phyloP scores from a whole-genome alignment of 2,113 vertebrate genomes.

The Perca schrenkii region DNA sequence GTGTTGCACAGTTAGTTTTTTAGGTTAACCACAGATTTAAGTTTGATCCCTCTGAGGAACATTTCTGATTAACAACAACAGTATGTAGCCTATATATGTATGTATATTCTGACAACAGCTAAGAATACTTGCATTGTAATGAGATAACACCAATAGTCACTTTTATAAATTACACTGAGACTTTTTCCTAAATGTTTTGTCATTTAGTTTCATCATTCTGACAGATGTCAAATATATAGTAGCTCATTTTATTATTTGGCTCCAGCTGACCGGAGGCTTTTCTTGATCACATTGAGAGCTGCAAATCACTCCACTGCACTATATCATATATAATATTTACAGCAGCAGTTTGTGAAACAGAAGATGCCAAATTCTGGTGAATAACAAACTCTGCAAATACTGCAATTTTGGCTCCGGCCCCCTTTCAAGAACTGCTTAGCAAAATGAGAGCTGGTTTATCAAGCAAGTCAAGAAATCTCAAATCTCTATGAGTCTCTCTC shows the following conservation, averaged over 20 bases:
- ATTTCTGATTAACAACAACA: conserved; percentile 65
- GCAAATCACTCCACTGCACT: conserved; percentile 28
- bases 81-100: neutral
- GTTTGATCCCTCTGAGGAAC: conserved; percentile 61
- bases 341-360: conserved; percentile 55
- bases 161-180: conserved; percentile 31
- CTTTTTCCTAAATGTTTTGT: conserved; percentile 19
- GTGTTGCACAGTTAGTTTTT: conserved; percentile 69
- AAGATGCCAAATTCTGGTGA: conserved; percentile 40
- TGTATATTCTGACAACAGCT: conserved; percentile 34
- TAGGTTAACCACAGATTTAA: conserved; percentile 68
- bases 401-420: conserved; percentile 35
- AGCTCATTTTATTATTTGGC: conserved; percentile 7
- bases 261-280: conserved; percentile 31
- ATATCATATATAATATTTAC: conserved; percentile 19
- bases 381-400: conserved; percentile 60
- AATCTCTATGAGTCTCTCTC: conserved; percentile 14
- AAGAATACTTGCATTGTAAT: conserved; percentile 53
- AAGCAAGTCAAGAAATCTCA: conserved; percentile 66
- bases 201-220: conserved; percentile 36
- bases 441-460: conserved; percentile 57
- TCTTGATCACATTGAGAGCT: conserved; percentile 35
- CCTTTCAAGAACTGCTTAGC: conserved; percentile 60
- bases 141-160: conserved; percentile 35
- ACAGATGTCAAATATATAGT: conserved; percentile 17